Conservation (phyloP, 1,140 invertebrate species). For the Prorops nasuta region DNA sequence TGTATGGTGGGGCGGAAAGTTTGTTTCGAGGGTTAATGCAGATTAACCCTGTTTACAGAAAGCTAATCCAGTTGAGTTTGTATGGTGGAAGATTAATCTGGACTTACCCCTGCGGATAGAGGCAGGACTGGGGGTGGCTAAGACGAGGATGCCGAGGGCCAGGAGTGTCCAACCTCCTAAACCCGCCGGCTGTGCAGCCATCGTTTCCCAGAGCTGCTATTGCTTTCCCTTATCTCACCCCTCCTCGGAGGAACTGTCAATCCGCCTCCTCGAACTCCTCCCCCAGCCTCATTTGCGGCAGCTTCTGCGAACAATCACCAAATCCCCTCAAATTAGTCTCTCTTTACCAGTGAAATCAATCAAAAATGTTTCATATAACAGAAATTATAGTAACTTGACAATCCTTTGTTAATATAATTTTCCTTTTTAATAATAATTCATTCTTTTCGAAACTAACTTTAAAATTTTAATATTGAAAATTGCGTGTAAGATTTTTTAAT, state of each 20-base stretch:
- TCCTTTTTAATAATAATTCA: not conserved
- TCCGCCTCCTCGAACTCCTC: conserved; percentile 27
- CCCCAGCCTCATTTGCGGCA: conserved; percentile 41
- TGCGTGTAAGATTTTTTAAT: not conserved
- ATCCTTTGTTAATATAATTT: not conserved
- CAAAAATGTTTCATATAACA: too few species aligned
- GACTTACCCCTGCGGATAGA: conserved; percentile 49
- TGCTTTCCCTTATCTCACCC: conserved; percentile 33
- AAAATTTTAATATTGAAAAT: not conserved
- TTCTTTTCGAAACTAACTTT: not conserved
- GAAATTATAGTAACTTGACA: too few species aligned
- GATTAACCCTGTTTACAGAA: too few species aligned
- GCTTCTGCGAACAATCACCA: conserved; percentile 24
- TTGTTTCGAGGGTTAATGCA: too few species aligned
- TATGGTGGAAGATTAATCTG: too few species aligned
- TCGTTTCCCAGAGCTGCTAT: conserved; percentile 30
- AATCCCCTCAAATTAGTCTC: not conserved
- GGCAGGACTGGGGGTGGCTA: conserved; percentile 50
- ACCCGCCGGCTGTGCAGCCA: conserved; percentile 32
- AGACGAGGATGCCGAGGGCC: conserved; percentile 41
- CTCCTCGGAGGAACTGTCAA: conserved; percentile 38
- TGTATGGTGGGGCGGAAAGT: too few species aligned
- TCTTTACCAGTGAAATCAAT: not conserved
- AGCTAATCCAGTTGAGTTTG: too few species aligned
- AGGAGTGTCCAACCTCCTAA: conserved; percentile 47